phyloP scores from a whole-genome alignment of 2,888 invertebrate species.

The Epistrophella euchroma region DNA sequence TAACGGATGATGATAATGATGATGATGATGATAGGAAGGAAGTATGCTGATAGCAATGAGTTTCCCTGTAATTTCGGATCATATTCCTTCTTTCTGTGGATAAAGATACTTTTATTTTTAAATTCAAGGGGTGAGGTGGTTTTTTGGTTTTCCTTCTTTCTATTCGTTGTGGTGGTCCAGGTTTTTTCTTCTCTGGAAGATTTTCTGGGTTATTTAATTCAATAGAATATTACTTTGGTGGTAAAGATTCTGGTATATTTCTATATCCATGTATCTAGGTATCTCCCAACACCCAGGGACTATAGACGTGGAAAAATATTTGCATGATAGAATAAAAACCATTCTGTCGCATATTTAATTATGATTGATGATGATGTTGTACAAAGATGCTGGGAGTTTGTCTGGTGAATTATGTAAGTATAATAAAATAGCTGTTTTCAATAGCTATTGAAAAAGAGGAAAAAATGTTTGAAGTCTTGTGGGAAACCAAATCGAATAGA shows the following conservation, averaged over 20 bases:
- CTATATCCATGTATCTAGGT: neutral
- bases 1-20: constrained; percentile 23
- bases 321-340: constrained; percentile 49
- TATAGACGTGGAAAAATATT: constrained; percentile 22
- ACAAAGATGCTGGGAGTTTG: constrained; percentile 23
- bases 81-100: constrained; percentile 4
- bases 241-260: neutral
- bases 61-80: constrained; percentile 57
- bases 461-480: neutral
- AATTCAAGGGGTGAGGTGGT: constrained; percentile 3
- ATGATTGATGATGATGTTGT: constrained; percentile 67
- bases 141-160: neutral
- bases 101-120: neutral
- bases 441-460: constrained; percentile 6
- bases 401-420: neutral
- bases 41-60: constrained; percentile 34
- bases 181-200: constrained; percentile 25
- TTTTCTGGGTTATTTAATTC: constrained; percentile 57
- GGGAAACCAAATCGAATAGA: neutral
- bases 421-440: neutral
- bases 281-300: neutral
- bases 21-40: constrained; percentile 34
- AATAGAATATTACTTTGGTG: constrained; percentile 44
- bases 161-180: neutral
- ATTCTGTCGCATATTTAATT: constrained; percentile 58